Conservation (phyloP, 2,888 invertebrate species). For the Cenopis cana region DNA sequence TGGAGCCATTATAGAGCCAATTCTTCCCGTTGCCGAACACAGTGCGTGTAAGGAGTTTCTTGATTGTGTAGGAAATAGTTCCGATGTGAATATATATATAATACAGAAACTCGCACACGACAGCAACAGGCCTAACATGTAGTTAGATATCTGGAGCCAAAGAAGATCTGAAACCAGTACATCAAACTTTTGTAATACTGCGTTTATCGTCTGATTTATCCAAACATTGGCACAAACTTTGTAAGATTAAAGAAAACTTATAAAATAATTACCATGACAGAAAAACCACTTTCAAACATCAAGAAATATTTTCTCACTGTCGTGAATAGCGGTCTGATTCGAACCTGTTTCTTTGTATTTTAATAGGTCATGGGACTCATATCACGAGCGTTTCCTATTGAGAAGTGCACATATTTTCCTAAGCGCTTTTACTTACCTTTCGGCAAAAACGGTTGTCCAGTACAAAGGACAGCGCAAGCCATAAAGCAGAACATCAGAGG, state of each 20-base stretch:
- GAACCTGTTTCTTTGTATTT: background rate
- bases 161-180: conserved; percentile 60
- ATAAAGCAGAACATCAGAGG: conserved; percentile 84
- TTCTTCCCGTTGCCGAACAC: conserved; percentile 87
- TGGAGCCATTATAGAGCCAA: conserved; percentile 88
- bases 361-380: no score
- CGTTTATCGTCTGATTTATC: background rate
- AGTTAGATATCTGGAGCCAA: conserved; percentile 81
- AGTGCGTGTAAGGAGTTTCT: conserved; percentile 87
- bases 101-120: conserved; percentile 86
- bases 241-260: background rate
- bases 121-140: conserved; percentile 86
- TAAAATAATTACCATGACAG: background rate
- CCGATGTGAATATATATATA: conserved; percentile 88
- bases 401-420: no score
- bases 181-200: background rate
- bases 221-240: background rate
- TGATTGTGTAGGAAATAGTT: conserved; percentile 88
- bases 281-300: background rate
- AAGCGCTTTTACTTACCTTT: conserved; percentile 65
- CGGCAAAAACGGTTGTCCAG: conserved; percentile 86
- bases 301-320: background rate
- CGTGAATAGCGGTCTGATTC: background rate
- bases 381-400: no score
- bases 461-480: conserved; percentile 83